Percentiles rank a stretch among this genome's conserved stretches.
Conservation (phyloP, 2,113 vertebrate species). For the Azemiops feae region DNA sequence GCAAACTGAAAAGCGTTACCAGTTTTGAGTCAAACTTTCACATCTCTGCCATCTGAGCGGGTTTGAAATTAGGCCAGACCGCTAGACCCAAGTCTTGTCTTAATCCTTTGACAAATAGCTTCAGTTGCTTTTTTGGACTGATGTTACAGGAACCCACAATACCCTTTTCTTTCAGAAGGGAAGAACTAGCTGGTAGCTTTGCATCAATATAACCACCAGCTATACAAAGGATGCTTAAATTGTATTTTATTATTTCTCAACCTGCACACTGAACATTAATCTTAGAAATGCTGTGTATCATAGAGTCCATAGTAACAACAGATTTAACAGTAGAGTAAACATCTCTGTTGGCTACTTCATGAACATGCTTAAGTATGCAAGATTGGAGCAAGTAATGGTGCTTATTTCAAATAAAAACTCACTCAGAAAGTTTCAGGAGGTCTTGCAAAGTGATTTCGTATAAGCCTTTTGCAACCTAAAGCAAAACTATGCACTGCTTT, state of each 20-base stretch:
- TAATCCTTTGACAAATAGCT: slow-evolving; percentile 45
- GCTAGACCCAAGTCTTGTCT: slow-evolving; percentile 52
- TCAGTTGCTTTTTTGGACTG: slow-evolving; percentile 32
- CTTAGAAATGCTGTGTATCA: slow-evolving; percentile 33
- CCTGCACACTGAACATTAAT: not conserved
- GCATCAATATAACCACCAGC: slow-evolving; percentile 36
- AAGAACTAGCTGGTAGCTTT: slow-evolving; percentile 57
- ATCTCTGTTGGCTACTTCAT: slow-evolving; percentile 48
- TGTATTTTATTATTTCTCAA: slow-evolving; percentile 29
- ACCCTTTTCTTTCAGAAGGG: slow-evolving; percentile 59
- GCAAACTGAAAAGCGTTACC: slow-evolving; percentile 52
- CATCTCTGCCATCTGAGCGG: slow-evolving; percentile 50
- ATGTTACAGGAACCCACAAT: slow-evolving; percentile 46
- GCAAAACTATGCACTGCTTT: not conserved
- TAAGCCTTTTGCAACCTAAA: not conserved
- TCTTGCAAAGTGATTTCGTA: not conserved
- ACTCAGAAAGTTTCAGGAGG: not conserved
- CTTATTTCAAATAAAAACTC: slow-evolving; percentile 32
- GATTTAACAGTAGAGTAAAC: slow-evolving; percentile 36
- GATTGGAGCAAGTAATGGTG: not conserved
- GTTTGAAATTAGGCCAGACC: slow-evolving; percentile 61
- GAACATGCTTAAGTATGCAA: slow-evolving; percentile 25
- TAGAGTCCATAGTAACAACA: slow-evolving; percentile 45
- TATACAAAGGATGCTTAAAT: slow-evolving; percentile 48
- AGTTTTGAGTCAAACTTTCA: slow-evolving; percentile 58